These are phyloP conservation scores for Chironomus riparius DNA, from an alignment of 2,888 invertebrate genomes.

Conservation along the genomic window DNA sequence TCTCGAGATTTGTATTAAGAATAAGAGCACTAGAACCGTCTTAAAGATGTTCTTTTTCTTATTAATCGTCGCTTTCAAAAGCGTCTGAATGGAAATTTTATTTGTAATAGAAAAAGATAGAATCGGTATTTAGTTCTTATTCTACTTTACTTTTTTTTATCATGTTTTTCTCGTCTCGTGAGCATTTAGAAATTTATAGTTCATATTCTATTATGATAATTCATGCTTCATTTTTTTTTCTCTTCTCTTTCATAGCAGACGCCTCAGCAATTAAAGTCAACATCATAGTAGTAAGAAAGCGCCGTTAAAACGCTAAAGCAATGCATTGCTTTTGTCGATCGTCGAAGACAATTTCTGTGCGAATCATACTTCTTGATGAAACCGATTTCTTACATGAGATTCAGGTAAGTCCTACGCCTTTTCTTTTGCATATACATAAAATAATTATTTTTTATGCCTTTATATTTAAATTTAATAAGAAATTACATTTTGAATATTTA, in stretches of 20 bases:
- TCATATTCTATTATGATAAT: neutral
- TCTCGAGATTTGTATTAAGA: too few relatives aligned
- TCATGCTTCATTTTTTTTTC: neutral
- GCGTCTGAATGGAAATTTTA: too few relatives aligned
- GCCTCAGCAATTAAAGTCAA: neutral
- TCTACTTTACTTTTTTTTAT: neutral
- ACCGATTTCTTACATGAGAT: constrained; percentile 83
- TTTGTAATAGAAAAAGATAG: too few relatives aligned
- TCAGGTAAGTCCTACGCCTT: constrained; percentile 52
- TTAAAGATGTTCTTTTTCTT: too few relatives aligned
- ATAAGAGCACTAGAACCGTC: too few relatives aligned
- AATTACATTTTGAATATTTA: neutral
- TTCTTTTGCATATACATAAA: neutral
- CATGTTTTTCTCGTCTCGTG: neutral
- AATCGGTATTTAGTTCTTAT: too few relatives aligned
- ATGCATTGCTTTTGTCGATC: constrained; percentile 44
- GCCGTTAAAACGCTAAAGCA: neutral
- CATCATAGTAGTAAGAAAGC: neutral
- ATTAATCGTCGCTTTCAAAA: too few relatives aligned
- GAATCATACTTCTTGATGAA: constrained; percentile 82
- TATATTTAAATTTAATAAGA: neutral
- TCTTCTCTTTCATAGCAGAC: neutral
- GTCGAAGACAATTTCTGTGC: constrained; percentile 46
- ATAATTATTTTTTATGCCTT: neutral
- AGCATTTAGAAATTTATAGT: neutral